Conservation (phyloP, 2,888 invertebrate species). For the Eristalis tenax region DNA sequence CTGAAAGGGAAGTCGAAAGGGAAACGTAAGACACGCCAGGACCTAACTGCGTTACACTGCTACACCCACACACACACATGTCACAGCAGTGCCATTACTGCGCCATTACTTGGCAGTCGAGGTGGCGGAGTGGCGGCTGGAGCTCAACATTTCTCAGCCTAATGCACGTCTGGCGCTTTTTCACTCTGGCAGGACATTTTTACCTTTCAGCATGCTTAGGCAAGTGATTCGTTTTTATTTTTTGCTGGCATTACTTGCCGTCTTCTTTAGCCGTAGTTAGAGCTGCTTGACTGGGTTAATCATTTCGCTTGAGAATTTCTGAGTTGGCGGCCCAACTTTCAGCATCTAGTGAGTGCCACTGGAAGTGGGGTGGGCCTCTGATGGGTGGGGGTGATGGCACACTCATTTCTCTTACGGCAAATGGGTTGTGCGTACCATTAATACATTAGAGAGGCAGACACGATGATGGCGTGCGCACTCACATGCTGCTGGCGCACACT, state of each 20-base stretch:
- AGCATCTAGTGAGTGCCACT: neutral
- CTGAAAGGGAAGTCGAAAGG: too few relatives aligned
- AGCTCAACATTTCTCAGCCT: slow-evolving; percentile 21
- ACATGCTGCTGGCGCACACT: slow-evolving; percentile 33
- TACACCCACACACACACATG: neutral
- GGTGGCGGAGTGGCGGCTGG: neutral
- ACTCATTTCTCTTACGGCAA: slow-evolving; percentile 35
- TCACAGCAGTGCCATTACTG: neutral
- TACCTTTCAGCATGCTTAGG: slow-evolving; percentile 62
- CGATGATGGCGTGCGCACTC: slow-evolving; percentile 28
- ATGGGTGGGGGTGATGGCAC: slow-evolving; percentile 3
- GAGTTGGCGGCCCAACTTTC: slow-evolving; percentile 6
- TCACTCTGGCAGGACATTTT: slow-evolving; percentile 68
- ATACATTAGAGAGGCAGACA: slow-evolving; percentile 36
- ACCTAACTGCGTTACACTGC: neutral
- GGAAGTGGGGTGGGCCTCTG: too few relatives aligned
- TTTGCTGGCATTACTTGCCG: neutral
- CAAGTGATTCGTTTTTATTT: slow-evolving; percentile 48
- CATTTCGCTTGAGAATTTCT: slow-evolving; percentile 26
- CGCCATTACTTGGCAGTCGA: slow-evolving; percentile 12
- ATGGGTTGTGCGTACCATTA: slow-evolving; percentile 57
- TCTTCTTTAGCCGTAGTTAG: neutral
- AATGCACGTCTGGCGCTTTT: slow-evolving; percentile 60
- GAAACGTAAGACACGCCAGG: slow-evolving; percentile 1
- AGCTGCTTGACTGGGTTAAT: slow-evolving; percentile 36